Percentiles rank a stretch among this genome's conserved stretches.
Evolutionary conservation across 2,888 invertebrate genomes (phyloP).

Genomic region (Bembecia ichneumoniformis): DNA sequence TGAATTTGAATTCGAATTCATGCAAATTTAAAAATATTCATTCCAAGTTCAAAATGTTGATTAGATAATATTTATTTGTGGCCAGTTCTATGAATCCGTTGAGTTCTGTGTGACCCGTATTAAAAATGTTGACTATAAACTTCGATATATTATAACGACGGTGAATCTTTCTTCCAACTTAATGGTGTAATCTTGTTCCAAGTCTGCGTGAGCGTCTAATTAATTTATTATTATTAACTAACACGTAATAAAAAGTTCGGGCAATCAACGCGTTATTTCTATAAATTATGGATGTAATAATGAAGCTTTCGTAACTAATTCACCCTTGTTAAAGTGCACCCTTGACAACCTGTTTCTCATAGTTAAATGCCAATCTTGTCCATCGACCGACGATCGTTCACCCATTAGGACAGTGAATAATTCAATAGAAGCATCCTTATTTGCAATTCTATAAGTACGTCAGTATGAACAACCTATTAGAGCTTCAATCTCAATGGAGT

Average conservation of each 20-base stretch:
- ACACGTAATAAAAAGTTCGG: constrained; percentile 15
- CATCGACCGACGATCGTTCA: constrained; percentile 40
- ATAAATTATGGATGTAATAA: not conserved
- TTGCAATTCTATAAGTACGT: constrained; percentile 56
- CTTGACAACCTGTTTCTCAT: constrained; percentile 32
- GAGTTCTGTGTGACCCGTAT: constrained; percentile 13
- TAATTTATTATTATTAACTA: constrained; percentile 25
- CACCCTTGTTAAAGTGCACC: not conserved
- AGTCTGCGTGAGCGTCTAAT: constrained; percentile 27
- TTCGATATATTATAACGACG: constrained; percentile 24
- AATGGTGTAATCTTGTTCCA: constrained; percentile 24
- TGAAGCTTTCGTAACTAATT: not conserved
- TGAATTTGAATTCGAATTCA: too few species aligned
- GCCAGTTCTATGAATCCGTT: not conserved
- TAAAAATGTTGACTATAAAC: constrained; percentile 28
- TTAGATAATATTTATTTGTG: too few species aligned
- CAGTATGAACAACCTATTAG: constrained; percentile 46
- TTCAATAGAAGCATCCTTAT: constrained; percentile 38
- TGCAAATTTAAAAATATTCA: too few species aligned
- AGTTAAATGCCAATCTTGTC: constrained; percentile 41
- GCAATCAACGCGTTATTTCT: not conserved
- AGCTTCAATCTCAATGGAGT: too few species aligned
- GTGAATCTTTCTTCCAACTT: constrained; percentile 21
- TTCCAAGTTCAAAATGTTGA: too few species aligned
- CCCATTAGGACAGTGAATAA: constrained; percentile 53